A percentile compares a stretch with the other conserved stretches of the same genome.
phyloP scores from a whole-genome alignment of 2,888 invertebrate species.

The Diaperis boleti region DNA sequence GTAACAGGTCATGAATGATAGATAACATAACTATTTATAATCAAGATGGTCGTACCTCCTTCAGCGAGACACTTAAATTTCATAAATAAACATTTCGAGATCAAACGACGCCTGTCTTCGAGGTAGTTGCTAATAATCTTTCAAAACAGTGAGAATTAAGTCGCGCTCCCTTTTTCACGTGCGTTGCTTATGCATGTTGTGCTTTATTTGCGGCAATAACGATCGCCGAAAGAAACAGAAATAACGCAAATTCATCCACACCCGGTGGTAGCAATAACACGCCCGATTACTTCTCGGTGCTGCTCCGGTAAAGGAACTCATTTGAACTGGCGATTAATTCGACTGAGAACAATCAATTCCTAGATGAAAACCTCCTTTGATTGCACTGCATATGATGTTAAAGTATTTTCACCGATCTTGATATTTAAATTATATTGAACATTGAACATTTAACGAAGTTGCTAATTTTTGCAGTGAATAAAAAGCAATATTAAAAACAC shows the following conservation, averaged over 20 bases:
- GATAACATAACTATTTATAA: slow-evolving; percentile 32
- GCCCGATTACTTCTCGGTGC: slow-evolving; percentile 38
- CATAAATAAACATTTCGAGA: slow-evolving; percentile 39
- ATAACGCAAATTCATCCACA: slow-evolving; percentile 34
- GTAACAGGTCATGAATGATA: slow-evolving; percentile 37
- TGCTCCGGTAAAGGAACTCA: slow-evolving; percentile 37
- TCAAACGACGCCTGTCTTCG: slow-evolving; percentile 43
- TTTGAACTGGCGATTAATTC: slow-evolving; percentile 36
- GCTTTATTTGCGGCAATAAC: slow-evolving; percentile 37
- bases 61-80: slow-evolving; percentile 23
- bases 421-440: too few species aligned
- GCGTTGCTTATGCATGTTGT: slow-evolving; percentile 22
- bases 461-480: too few species aligned
- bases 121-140: slow-evolving; percentile 55
- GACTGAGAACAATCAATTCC: slow-evolving; percentile 26
- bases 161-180: slow-evolving; percentile 33
- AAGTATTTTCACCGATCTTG: background rate
- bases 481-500: too few species aligned
- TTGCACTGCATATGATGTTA: background rate
- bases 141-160: slow-evolving; percentile 48
- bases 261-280: slow-evolving; percentile 40
- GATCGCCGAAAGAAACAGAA: slow-evolving; percentile 37
- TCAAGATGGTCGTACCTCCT: slow-evolving; percentile 25
- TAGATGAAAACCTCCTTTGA: slow-evolving; percentile 8
- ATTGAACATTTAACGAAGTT: too few species aligned